Percentiles rank a stretch among this genome's conserved stretches.
phyloP scores from a whole-genome alignment of 2,888 invertebrate species.

The Pyrrhosoma nymphula region DNA sequence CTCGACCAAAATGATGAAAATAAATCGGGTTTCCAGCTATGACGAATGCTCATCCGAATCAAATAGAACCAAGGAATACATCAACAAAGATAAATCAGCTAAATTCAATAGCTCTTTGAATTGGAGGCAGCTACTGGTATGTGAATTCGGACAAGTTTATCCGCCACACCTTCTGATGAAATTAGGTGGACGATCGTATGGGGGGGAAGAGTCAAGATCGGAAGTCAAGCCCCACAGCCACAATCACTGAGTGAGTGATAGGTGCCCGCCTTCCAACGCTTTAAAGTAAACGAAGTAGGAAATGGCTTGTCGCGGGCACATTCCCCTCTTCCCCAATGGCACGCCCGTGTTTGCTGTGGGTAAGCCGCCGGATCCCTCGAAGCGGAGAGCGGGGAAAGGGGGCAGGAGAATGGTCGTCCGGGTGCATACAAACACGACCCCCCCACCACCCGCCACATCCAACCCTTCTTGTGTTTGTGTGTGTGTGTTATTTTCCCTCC shows the following conservation, averaged over 20 bases:
- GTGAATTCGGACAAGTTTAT: no score
- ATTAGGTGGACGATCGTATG: no score
- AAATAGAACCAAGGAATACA: no score
- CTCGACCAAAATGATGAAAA: no score
- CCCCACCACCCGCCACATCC: not conserved
- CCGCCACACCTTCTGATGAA: no score
- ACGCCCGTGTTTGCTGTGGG: not conserved
- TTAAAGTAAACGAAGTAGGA: slow-evolving; percentile 10
- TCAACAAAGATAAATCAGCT: no score
- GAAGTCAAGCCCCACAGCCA: not conserved
- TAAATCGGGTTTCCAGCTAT: no score
- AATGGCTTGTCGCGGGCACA: not conserved
- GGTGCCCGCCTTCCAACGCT: not conserved
- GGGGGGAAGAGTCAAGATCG: not conserved
- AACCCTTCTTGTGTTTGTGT: no score
- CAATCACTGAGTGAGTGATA: not conserved
- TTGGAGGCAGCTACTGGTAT: no score
- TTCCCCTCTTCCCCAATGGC: not conserved
- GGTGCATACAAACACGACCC: not conserved
- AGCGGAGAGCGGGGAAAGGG: not conserved
- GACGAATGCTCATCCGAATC: no score
- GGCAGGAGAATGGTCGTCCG: not conserved
- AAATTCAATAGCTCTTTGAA: no score
- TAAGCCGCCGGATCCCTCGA: not conserved
- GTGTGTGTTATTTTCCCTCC: not conserved